Percentiles rank a stretch among this genome's conserved stretches.
phyloP scores from a whole-genome alignment of 2,888 invertebrate species.

The Parnassius mnemosyne region DNA sequence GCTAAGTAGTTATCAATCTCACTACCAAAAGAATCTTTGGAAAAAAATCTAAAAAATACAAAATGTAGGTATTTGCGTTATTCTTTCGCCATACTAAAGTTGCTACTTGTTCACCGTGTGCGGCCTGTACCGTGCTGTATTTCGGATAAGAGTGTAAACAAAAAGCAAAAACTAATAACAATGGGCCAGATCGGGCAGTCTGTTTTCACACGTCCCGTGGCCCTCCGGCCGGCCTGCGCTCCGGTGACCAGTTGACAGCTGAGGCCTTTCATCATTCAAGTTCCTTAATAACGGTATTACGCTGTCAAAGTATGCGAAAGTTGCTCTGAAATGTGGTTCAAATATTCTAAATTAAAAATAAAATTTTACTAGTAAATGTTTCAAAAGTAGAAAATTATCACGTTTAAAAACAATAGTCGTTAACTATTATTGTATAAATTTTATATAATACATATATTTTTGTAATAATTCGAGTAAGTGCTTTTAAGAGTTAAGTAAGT shows the following conservation, averaged over 20 bases:
- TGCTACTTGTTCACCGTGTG: conserved; percentile 1
- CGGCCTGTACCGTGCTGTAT: not conserved
- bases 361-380: too few species aligned
- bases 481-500: too few species aligned
- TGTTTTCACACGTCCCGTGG: conserved; percentile 47
- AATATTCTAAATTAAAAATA: too few species aligned
- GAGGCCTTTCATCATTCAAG: conserved; percentile 7
- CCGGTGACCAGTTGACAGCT: conserved; percentile 32
- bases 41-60: too few species aligned
- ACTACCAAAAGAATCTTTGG: too few species aligned
- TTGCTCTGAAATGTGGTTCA: conserved; percentile 30
- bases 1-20: too few species aligned
- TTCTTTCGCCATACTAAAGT: not conserved
- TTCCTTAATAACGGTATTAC: conserved; percentile 19
- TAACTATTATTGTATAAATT: too few species aligned
- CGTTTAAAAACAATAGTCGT: too few species aligned
- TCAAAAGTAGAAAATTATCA: too few species aligned
- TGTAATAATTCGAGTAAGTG: too few species aligned
- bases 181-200: conserved; percentile 46
- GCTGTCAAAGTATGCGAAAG: not conserved
- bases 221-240: conserved; percentile 24
- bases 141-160: conserved; percentile 46
- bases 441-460: too few species aligned
- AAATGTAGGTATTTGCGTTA: not conserved
- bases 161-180: conserved; percentile 45